Percentiles rank a stretch among this genome's conserved stretches.
phyloP scores from a whole-genome alignment of 2,888 invertebrate genomes.

The Polydrusus pterygomalis region DNA sequence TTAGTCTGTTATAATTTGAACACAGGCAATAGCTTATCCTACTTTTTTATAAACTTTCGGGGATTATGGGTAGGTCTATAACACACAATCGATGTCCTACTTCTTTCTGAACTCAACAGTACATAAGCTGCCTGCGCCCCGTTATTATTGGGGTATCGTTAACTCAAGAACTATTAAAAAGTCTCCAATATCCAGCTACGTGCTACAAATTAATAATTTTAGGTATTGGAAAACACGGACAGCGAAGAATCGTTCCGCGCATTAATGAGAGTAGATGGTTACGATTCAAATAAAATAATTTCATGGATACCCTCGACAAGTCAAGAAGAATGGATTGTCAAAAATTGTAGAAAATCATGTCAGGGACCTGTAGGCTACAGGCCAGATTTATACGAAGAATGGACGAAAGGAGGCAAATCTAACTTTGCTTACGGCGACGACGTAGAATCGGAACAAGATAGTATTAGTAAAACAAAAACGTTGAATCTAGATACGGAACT shows the following conservation, averaged over 20 bases:
- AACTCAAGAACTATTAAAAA: too few species aligned
- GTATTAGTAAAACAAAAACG: neutral
- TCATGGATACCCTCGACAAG: constrained; percentile 51
- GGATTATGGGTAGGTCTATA: too few species aligned
- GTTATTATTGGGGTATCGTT: too few species aligned
- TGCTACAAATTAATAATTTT: neutral
- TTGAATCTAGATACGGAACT: neutral
- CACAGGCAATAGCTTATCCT: too few species aligned
- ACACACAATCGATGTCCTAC: too few species aligned
- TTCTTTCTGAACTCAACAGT: too few species aligned
- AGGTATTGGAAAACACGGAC: neutral
- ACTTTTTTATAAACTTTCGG: too few species aligned
- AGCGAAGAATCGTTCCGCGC: neutral
- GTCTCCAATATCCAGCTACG: too few species aligned
- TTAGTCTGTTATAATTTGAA: too few species aligned
- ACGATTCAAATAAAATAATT: neutral
- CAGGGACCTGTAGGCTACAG: constrained; percentile 75
- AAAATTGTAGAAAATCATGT: constrained; percentile 78
- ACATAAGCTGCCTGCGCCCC: too few species aligned
- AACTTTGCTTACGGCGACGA: neutral
- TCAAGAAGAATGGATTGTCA: constrained; percentile 79
- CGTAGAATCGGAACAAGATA: neutral
- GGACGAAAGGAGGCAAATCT: constrained; percentile 63
- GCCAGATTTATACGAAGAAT: constrained; percentile 74
- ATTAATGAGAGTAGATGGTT: neutral